Evolutionary conservation across 2,113 vertebrate genomes (phyloP).

Genomic region (Anthoscopus minutus): DNA sequence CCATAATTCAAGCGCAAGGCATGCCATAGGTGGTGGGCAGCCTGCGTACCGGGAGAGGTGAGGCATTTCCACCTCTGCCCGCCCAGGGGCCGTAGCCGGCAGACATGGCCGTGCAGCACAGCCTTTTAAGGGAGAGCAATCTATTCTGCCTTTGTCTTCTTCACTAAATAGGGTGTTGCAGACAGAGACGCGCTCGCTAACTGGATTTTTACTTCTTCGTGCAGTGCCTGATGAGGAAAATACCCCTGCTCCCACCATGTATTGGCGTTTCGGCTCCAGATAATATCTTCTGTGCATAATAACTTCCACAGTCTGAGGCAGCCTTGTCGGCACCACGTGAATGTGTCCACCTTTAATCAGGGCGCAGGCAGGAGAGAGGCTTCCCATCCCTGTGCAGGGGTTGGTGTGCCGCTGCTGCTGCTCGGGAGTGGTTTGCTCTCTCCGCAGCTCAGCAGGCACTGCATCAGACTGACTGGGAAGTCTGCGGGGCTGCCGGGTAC

Average conservation of each 20-base stretch:
- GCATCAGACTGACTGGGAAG: neutral
- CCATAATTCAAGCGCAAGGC: fast-evolving
- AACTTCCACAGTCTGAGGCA: neutral
- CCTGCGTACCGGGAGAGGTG: fast-evolving
- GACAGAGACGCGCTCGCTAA: fast-evolving
- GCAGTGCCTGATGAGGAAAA: neutral
- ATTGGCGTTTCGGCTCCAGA: neutral
- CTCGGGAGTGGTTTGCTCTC: neutral
- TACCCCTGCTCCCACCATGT: neutral
- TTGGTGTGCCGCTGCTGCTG: neutral
- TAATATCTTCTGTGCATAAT: neutral
- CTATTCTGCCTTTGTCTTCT: neutral
- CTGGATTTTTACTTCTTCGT: neutral
- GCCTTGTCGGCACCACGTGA: neutral
- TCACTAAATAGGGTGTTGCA: neutral
- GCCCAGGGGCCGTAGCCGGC: neutral
- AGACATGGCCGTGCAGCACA: neutral
- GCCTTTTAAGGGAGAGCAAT: conserved; percentile 51
- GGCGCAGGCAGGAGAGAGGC: neutral
- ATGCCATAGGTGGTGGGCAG: neutral
- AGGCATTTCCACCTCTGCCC: neutral
- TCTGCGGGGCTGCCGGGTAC: neutral
- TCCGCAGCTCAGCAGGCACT: neutral
- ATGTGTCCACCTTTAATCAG: conserved; percentile 29
- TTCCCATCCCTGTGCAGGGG: neutral